Percentiles rank a stretch among this genome's conserved stretches.
phyloP scores from a whole-genome alignment of 2,888 invertebrate species.

The Frankliniella intonsa region DNA sequence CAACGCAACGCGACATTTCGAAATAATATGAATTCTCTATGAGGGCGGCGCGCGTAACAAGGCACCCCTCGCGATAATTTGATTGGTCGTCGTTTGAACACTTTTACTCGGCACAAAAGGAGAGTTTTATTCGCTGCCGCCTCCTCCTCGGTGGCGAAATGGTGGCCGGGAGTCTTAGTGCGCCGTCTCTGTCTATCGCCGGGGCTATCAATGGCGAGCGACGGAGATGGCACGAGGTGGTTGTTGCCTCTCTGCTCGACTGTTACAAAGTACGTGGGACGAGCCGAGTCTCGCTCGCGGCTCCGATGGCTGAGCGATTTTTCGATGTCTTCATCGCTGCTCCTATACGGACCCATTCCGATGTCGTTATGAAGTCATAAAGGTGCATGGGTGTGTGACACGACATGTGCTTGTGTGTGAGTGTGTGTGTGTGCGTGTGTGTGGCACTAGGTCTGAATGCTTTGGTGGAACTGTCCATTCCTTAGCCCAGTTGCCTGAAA shows the following conservation, averaged over 20 bases:
- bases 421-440: neutral
- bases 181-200: neutral
- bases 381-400: neutral
- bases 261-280: neutral
- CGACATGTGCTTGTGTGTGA: neutral
- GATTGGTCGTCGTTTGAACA: neutral
- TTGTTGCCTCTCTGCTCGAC: no score
- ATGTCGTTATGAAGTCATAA: slow-evolving; percentile 18
- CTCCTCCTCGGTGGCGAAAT: neutral
- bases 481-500: no score
- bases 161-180: neutral
- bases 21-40: no score
- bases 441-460: neutral
- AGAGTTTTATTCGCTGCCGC: neutral
- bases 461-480: no score
- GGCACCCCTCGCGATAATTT: neutral
- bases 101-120: neutral
- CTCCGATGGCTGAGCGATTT: neutral
- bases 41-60: no score
- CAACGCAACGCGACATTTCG: no score
- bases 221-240: neutral
- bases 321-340: slow-evolving; percentile 17
- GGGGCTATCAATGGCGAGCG: neutral
- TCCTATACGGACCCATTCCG: neutral
- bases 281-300: neutral